Conservation (phyloP, 1,140 invertebrate genomes). For the Formica exsecta region DNA sequence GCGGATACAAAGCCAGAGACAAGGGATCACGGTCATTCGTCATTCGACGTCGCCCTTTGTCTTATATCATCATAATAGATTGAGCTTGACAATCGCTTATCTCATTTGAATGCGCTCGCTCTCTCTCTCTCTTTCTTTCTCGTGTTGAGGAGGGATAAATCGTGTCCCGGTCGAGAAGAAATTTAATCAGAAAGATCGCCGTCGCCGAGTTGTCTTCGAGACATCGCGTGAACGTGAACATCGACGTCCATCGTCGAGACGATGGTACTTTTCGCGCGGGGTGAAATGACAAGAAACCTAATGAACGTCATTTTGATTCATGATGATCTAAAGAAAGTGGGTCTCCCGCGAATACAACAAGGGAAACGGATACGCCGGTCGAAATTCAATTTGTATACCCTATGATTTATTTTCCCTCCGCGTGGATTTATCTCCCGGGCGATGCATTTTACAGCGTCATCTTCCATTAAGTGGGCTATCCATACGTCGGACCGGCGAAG, state of each 20-base stretch:
- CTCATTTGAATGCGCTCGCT: slow-evolving; percentile 70
- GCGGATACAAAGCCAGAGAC: slow-evolving; percentile 70
- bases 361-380: slow-evolving; percentile 44
- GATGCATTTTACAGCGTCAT: slow-evolving; percentile 71
- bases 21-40: slow-evolving; percentile 68
- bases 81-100: slow-evolving; percentile 73
- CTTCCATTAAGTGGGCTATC: slow-evolving; percentile 70
- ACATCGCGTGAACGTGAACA: background rate
- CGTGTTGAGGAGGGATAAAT: slow-evolving; percentile 19
- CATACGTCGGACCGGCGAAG: slow-evolving; percentile 34
- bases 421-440: slow-evolving; percentile 69
- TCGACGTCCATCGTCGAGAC: background rate
- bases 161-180: slow-evolving; percentile 42
- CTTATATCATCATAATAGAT: slow-evolving; percentile 73
- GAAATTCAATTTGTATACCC: slow-evolving; percentile 68
- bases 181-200: slow-evolving; percentile 46
- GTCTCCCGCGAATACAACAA: slow-evolving; percentile 17
- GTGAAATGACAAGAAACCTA: slow-evolving; percentile 22
- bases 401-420: slow-evolving; percentile 73
- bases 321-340: slow-evolving; percentile 26
- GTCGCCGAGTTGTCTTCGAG: background rate
- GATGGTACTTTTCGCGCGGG: slow-evolving; percentile 21
- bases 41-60: slow-evolving; percentile 75
- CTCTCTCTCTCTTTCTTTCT: slow-evolving; percentile 28
- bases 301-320: slow-evolving; percentile 52